Conservation (phyloP, 2,888 invertebrate genomes). For the Suillia variegata region DNA sequence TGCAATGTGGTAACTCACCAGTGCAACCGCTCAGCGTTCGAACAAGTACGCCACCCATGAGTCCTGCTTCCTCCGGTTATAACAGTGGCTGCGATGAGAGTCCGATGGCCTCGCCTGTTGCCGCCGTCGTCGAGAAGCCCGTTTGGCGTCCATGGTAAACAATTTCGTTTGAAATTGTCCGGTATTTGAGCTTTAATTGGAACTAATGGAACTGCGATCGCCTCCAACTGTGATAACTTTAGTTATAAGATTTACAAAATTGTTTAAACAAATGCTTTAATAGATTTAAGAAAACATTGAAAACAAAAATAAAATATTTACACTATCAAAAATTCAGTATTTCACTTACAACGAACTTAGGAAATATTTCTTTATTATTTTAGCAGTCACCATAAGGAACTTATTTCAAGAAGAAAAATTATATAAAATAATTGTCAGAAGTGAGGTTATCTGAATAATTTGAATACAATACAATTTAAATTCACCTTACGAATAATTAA, state of each 20-base stretch:
- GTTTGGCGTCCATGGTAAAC: constrained; percentile 50
- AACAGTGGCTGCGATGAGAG: constrained; percentile 51
- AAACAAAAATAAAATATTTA: background rate
- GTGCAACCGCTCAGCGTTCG: constrained; percentile 1
- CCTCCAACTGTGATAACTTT: constrained; percentile 17
- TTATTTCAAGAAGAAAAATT: too few relatives aligned
- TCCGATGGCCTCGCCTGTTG: constrained; percentile 20
- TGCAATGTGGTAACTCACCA: constrained; percentile 31
- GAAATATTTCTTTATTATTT: too few relatives aligned
- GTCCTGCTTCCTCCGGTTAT: constrained; percentile 59
- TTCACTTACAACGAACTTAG: too few relatives aligned
- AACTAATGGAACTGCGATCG: background rate
- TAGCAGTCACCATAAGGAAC: too few relatives aligned
- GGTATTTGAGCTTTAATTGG: constrained; percentile 14
- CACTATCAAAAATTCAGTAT: too few relatives aligned
- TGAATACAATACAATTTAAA: too few relatives aligned
- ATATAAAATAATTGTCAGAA: too few relatives aligned
- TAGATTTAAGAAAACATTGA: constrained; percentile 1
- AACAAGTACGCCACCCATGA: constrained; percentile 37
- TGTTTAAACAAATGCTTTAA: background rate
- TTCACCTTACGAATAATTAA: too few relatives aligned
- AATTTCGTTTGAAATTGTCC: background rate
- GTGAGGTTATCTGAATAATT: too few relatives aligned
- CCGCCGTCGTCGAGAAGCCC: constrained; percentile 26
- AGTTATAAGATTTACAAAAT: background rate